Percentiles rank a stretch among this genome's conserved stretches.
Conservation (phyloP, 1,140 invertebrate genomes). For the Pseudomyrmex dendroicus region DNA sequence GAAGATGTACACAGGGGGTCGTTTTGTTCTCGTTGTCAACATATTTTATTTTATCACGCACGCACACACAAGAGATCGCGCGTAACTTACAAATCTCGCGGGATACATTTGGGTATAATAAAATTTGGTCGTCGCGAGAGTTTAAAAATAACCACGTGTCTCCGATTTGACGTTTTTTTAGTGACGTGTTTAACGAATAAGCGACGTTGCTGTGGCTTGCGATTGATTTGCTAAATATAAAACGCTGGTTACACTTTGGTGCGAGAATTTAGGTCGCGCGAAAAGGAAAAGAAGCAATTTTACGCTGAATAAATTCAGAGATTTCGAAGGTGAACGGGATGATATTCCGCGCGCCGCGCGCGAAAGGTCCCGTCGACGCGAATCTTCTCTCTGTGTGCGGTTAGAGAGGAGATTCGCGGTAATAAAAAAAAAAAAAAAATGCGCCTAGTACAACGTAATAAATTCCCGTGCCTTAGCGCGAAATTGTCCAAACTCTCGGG, state of each 20-base stretch:
- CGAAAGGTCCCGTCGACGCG: not conserved
- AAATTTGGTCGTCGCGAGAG: too few relatives aligned
- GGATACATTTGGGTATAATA: too few relatives aligned
- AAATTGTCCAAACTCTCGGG: conserved; percentile 27
- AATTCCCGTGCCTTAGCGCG: conserved; percentile 1
- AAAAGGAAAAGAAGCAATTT: not conserved
- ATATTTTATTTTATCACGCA: not conserved
- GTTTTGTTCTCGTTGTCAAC: not conserved
- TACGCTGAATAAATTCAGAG: conserved; percentile 6
- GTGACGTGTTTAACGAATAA: conserved; percentile 11
- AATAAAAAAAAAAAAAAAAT: not conserved
- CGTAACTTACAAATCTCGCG: too few relatives aligned
- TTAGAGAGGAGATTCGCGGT: not conserved
- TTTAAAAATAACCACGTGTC: conserved; percentile 33
- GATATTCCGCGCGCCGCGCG: not conserved
- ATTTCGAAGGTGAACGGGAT: conserved; percentile 9
- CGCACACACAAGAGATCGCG: too few relatives aligned
- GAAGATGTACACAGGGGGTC: not conserved
- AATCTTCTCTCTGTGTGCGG: not conserved
- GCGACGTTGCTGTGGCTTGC: conserved; percentile 1
- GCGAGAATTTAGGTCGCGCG: conserved; percentile 42
- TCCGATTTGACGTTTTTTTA: not conserved
- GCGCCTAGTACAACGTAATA: too few relatives aligned
- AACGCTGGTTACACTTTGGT: conserved; percentile 8
- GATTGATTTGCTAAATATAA: conserved; percentile 57